Conservation (phyloP, 2,888 invertebrate species). For the Chaetoderma sp. region DNA sequence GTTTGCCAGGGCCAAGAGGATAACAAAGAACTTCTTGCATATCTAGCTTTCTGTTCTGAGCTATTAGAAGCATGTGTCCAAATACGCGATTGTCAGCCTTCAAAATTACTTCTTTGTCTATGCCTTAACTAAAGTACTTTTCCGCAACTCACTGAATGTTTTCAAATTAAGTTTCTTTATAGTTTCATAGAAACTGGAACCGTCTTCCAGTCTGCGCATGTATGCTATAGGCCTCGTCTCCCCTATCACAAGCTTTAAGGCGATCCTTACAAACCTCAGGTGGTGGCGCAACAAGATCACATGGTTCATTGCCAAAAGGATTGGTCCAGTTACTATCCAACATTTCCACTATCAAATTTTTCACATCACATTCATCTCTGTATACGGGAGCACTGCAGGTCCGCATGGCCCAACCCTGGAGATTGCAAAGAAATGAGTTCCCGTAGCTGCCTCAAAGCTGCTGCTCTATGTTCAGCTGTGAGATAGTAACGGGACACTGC, state of each 20-base stretch:
- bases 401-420: too few relatives aligned
- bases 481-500: constrained; percentile 32
- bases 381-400: constrained; percentile 15
- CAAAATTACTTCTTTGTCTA: constrained; percentile 19
- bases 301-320: constrained; percentile 13
- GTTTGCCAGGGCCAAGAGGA: constrained; percentile 24
- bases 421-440: background rate
- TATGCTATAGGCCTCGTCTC: constrained; percentile 1
- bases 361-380: constrained; percentile 14
- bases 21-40: constrained; percentile 28
- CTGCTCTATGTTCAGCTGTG: constrained; percentile 32
- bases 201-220: background rate
- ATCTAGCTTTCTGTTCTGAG: constrained; percentile 21
- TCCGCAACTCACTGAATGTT: constrained; percentile 25
- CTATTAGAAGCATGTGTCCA: constrained; percentile 28
- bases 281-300: constrained; percentile 14
- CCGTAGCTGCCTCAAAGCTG: constrained; percentile 14
- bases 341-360: constrained; percentile 13
- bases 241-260: constrained; percentile 14
- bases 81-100: constrained; percentile 22
- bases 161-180: constrained; percentile 32
- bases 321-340: constrained; percentile 25
- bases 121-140: background rate
- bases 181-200: constrained; percentile 32
- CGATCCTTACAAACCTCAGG: constrained; percentile 11